Base-by-base conservation (phyloP, 92 coral and sea anemone species). In the Isaurus tuberculatus region DNA sequence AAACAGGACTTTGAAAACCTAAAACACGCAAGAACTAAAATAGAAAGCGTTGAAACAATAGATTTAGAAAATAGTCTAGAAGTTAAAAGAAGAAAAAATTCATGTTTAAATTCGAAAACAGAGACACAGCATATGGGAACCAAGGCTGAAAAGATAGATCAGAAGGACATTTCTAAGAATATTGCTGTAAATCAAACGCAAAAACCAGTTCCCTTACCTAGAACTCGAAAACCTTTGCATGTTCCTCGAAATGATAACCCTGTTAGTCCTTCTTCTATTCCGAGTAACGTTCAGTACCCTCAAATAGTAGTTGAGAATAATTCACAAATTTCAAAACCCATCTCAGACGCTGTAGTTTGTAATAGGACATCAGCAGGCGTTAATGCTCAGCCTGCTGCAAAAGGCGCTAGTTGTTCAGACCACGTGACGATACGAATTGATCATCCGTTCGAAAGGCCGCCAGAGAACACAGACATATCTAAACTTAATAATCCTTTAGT, bases 371-470 rank as follows among this genome's bases (percentile, higher is more conserved):
- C 22, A 58, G 36, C 51, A 17, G 68, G 51, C 26, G 53, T 16
- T 34, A 23, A 28, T 19, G 5, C 44, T 28, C 77, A 86, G 23
- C 72, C 89, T 51, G 91, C 65, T 71, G 57, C 90, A 85, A 89
- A 77, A 15, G 92, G 8, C 30, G 79, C 34, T 28, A 81, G 49
- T 71, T 80, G 89, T 17, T 75, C 87, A 28, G 91, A 81, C 10
- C 77, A 86, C 37, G 83, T 91, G 2, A 79, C 84, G 43, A 94
- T 94, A 60, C 95, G 90, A 58, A 84, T 95, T 37, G 93, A 91
- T 60, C 97, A 93, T 89, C 97, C 98, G 4, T 95, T 95, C 73
- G 92, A 70, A 25, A 87, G 81, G 81, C 82, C 89, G 43, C 82
- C 87, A 0, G 84, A 89, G 20, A 65, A 34, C 49, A 42, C 80